Conservation (phyloP, 2,888 invertebrate genomes). For the Pristionchus arcanus region DNA sequence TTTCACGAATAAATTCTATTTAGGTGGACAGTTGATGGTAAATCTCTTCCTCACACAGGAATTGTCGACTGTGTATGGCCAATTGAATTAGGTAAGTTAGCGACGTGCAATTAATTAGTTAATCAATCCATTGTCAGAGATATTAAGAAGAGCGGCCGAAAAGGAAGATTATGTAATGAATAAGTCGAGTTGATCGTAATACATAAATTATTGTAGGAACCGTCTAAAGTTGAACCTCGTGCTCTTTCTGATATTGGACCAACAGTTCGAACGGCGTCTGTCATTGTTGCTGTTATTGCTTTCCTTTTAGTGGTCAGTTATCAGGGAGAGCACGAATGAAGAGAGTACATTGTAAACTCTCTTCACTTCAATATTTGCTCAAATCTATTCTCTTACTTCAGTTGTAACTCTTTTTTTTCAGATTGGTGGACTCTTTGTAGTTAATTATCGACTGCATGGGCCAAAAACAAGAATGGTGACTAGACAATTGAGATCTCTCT, state of each 20-base stretch:
- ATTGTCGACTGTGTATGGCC: conserved; percentile 23
- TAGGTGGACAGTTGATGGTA: conserved; percentile 1
- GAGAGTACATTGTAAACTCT: too few species aligned
- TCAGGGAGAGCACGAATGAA: neutral
- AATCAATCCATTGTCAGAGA: neutral
- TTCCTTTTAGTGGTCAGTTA: neutral
- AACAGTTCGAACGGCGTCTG: neutral
- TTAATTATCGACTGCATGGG: neutral
- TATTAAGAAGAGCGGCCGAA: neutral
- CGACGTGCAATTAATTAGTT: neutral
- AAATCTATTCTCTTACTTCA: too few species aligned
- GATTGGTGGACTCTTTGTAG: neutral
- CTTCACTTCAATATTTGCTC: too few species aligned
- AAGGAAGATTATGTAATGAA: neutral
- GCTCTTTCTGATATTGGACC: neutral
- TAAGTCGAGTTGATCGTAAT: neutral
- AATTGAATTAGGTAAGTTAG: neutral
- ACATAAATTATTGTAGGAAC: neutral
- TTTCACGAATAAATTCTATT: neutral
- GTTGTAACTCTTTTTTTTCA: neutral
- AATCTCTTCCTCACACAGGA: neutral
- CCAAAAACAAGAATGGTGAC: conserved; percentile 25
- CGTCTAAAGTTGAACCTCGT: neutral
- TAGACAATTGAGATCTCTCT: conserved; percentile 25
- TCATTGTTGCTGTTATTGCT: neutral